phyloP scores from a whole-genome alignment of 1,140 invertebrate species.

The Coelopa frigida region DNA sequence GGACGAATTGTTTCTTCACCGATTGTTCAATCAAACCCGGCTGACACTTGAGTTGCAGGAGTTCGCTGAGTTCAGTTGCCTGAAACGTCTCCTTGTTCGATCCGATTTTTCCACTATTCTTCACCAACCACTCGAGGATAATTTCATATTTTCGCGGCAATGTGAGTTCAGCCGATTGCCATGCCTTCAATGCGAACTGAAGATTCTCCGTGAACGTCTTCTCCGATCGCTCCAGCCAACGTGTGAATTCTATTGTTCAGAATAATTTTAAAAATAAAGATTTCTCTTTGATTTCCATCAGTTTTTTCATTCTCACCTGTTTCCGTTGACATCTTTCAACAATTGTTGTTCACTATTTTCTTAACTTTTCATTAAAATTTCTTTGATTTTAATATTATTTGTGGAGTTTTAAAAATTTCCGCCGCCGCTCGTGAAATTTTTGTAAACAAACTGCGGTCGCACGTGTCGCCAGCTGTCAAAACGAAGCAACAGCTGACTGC shows the following conservation, averaged over 20 bases:
- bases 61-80: slow-evolving; percentile 24
- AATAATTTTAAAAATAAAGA: too few species aligned
- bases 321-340: too few species aligned
- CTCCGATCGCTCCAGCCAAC: slow-evolving; percentile 25
- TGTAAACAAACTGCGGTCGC: too few species aligned
- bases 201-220: slow-evolving; percentile 25
- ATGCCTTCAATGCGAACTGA: slow-evolving; percentile 33
- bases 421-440: too few species aligned
- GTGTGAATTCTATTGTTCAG: slow-evolving; percentile 31
- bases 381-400: too few species aligned
- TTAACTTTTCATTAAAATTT: too few species aligned
- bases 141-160: slow-evolving; percentile 33
- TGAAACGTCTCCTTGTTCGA: slow-evolving; percentile 5
- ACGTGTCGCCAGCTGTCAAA: too few species aligned
- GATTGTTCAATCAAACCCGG: slow-evolving; percentile 23
- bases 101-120: background rate
- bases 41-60: slow-evolving; percentile 25
- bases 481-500: too few species aligned
- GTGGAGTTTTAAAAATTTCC: too few species aligned
- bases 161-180: slow-evolving; percentile 36
- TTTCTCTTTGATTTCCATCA: too few species aligned
- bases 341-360: too few species aligned
- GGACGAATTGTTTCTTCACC: slow-evolving; percentile 18
- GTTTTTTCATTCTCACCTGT: too few species aligned
- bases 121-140: slow-evolving; percentile 26